phyloP scores from a whole-genome alignment of 2,113 vertebrate genomes.

The Narcine bancroftii region DNA sequence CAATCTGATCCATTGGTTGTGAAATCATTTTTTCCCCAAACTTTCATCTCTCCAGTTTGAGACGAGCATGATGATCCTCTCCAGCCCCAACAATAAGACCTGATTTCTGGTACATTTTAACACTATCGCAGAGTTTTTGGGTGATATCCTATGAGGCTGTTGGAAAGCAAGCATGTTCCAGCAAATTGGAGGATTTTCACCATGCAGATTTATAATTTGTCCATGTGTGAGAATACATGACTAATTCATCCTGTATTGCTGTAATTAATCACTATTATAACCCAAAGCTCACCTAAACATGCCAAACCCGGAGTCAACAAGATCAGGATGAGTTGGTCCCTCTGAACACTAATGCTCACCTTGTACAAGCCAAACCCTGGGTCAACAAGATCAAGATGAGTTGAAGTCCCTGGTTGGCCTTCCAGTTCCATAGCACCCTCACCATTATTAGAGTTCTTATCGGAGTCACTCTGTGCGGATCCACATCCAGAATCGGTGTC shows the following conservation, averaged over 20 bases:
- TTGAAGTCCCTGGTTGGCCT: conserved; percentile 50
- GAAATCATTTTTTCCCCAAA: no score
- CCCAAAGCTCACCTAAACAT: conserved; percentile 67
- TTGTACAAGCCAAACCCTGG: conserved; percentile 75
- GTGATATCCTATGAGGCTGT: background rate
- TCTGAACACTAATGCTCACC: conserved; percentile 49
- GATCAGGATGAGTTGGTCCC: conserved; percentile 45
- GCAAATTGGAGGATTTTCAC: background rate
- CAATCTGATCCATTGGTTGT: no score
- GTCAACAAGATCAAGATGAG: conserved; percentile 48
- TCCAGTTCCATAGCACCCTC: conserved; percentile 66
- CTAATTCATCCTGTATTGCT: background rate
- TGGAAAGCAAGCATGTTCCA: background rate
- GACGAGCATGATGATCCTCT: no score
- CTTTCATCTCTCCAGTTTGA: no score
- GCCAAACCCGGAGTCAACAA: conserved; percentile 63
- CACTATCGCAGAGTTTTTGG: background rate
- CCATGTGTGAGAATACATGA: background rate
- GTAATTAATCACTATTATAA: background rate
- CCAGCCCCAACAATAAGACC: background rate
- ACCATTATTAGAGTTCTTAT: conserved; percentile 80
- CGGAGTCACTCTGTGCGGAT: conserved; percentile 81
- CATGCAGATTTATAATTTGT: background rate
- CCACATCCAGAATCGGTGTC: conserved; percentile 89
- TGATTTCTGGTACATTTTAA: background rate